Evolutionary conservation across 2,888 invertebrate species (phyloP).

Genomic region (Drosophila neotestacea): DNA sequence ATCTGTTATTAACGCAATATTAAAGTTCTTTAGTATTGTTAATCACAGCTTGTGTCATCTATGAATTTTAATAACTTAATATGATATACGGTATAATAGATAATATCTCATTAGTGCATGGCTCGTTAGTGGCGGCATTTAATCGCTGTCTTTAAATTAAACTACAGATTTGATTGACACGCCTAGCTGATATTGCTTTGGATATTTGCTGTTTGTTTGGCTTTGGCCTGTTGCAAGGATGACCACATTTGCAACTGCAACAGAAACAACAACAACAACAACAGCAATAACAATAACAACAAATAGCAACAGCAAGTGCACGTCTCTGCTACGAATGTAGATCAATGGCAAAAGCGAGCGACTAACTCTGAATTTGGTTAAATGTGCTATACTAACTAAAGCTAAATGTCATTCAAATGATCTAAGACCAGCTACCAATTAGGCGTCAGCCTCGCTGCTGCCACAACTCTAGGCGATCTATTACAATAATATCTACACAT

Average conservation of each 20-base stretch:
- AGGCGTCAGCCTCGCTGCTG: conserved; percentile 64
- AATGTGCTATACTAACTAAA: conserved; percentile 53
- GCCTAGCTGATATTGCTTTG: conserved; percentile 4
- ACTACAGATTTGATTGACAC: conserved; percentile 50
- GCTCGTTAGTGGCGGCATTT: conserved; percentile 50
- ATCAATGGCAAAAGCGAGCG: conserved; percentile 76
- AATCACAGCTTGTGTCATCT: conserved; percentile 33
- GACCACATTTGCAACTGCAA: conserved; percentile 68
- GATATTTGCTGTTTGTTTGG: conserved; percentile 31
- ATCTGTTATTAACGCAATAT: conserved; percentile 14
- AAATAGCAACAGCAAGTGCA: conserved; percentile 31
- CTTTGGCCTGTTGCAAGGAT: conserved; percentile 71
- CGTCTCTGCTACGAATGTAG: conserved; percentile 62
- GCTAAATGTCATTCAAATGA: conserved; percentile 70
- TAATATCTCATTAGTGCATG: conserved; percentile 62
- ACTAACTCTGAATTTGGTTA: conserved; percentile 73
- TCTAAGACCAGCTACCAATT: conserved; percentile 64
- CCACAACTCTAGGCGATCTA: conserved; percentile 9
- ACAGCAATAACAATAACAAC: conserved; percentile 8
- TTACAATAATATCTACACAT: neutral
- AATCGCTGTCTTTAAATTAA: conserved; percentile 47
- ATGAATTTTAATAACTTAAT: conserved; percentile 48
- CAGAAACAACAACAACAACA: conserved; percentile 23
- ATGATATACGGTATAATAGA: conserved; percentile 21
- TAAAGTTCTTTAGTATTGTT: conserved; percentile 21